Evolutionary conservation across 2,888 invertebrate genomes (phyloP).

Genomic region (Tipula helvola): DNA sequence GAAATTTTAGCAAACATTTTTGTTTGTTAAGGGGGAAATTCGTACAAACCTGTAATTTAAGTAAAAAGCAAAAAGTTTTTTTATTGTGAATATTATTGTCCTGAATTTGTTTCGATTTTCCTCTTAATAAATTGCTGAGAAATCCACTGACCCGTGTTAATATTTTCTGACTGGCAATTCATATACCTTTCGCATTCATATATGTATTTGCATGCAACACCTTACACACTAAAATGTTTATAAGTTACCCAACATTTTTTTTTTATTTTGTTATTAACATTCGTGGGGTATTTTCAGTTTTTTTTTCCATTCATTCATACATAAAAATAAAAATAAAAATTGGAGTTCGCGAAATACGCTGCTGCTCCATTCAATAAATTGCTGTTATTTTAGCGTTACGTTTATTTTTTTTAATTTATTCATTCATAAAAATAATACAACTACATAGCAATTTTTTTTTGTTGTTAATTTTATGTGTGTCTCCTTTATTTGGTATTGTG

Average conservation of each 20-base stretch:
- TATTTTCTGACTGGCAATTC: too few species aligned
- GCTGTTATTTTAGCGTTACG: neutral
- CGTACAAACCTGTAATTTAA: too few species aligned
- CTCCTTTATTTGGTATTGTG: constrained; percentile 4
- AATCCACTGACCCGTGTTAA: neutral
- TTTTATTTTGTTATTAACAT: neutral
- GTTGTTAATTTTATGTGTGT: neutral
- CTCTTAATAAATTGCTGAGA: too few species aligned
- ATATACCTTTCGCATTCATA: neutral
- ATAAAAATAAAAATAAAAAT: neutral
- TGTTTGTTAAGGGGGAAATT: too few species aligned
- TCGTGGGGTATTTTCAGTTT: neutral
- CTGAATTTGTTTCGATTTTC: too few species aligned
- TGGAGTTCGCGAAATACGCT: neutral
- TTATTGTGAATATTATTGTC: too few species aligned
- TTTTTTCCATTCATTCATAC: neutral
- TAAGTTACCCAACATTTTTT: neutral
- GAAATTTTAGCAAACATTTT: too few species aligned
- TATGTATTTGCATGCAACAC: neutral
- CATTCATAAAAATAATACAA: neutral
- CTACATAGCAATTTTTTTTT: neutral
- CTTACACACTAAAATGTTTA: neutral
- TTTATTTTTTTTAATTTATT: neutral
- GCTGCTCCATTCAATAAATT: neutral
- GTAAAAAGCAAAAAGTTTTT: neutral